A percentile compares a stretch with the other conserved stretches of the same genome.
These are phyloP conservation scores for Polydrusus pterygomalis DNA, from an alignment of 2,888 invertebrate species.

Conservation along the genomic window DNA sequence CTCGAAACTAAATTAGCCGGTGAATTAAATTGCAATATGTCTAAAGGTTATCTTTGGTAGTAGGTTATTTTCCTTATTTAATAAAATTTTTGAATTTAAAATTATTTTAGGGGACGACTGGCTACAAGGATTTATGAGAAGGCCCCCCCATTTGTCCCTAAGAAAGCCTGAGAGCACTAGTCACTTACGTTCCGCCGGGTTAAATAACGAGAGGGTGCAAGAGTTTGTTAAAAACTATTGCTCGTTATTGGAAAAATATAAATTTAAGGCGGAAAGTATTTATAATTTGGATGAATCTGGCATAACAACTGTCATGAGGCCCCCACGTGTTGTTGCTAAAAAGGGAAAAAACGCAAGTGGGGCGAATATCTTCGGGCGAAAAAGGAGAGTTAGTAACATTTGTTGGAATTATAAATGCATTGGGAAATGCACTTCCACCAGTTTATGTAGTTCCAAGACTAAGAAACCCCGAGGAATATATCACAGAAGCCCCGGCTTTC, in stretches of 20 bases:
- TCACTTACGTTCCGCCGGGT: constrained; percentile 48
- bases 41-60: no score
- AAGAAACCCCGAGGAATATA: constrained; percentile 25
- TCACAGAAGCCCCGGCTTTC: constrained; percentile 3
- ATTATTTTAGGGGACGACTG: constrained; percentile 21
- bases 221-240: constrained; percentile 9
- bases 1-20: no score
- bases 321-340: no score
- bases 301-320: neutral
- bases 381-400: constrained; percentile 4
- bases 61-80: neutral
- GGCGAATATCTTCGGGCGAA: neutral
- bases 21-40: no score
- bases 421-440: constrained; percentile 21
- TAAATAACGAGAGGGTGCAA: constrained; percentile 1
- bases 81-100: neutral
- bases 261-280: neutral
- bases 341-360: no score
- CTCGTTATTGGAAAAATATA: neutral
- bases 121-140: constrained; percentile 12
- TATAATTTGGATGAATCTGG: neutral
- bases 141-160: constrained; percentile 42
- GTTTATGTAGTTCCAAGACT: constrained; percentile 26
- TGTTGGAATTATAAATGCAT: constrained; percentile 19
- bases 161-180: constrained; percentile 62